phyloP scores from a whole-genome alignment of 2,113 vertebrate species.

The Jacana jacana region DNA sequence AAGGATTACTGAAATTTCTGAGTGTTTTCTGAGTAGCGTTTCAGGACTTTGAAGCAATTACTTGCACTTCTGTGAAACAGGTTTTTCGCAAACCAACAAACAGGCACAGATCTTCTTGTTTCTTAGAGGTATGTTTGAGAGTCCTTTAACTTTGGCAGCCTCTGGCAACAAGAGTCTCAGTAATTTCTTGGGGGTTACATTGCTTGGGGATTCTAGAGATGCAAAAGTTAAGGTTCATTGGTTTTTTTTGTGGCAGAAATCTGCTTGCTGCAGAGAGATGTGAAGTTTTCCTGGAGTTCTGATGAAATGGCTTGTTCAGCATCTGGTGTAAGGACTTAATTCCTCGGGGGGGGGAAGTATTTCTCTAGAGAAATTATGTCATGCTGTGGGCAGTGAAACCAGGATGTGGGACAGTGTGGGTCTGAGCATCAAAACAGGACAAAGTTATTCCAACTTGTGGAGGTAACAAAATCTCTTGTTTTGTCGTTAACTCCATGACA shows the following conservation, averaged over 20 bases:
- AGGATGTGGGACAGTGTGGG: rapidly evolving
- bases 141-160: not conserved
- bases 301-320: not conserved
- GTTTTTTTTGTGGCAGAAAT: not conserved
- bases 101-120: not conserved
- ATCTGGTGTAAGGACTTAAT: not conserved
- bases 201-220: not conserved
- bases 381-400: too few species aligned
- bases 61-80: not conserved
- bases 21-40: not conserved
- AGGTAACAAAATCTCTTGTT: not conserved
- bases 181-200: not conserved
- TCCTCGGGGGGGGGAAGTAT: not conserved
- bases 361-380: not conserved
- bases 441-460: not conserved
- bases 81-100: not conserved
- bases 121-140: not conserved
- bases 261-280: not conserved
- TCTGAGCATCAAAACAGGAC: not conserved
- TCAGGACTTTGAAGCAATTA: not conserved
- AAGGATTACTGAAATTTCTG: not conserved
- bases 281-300: not conserved
- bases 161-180: not conserved
- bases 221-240: not conserved
- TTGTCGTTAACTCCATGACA: not conserved